Conservation (phyloP, 2,797 vertebrate species). For the Danio aesculapii region DNA sequence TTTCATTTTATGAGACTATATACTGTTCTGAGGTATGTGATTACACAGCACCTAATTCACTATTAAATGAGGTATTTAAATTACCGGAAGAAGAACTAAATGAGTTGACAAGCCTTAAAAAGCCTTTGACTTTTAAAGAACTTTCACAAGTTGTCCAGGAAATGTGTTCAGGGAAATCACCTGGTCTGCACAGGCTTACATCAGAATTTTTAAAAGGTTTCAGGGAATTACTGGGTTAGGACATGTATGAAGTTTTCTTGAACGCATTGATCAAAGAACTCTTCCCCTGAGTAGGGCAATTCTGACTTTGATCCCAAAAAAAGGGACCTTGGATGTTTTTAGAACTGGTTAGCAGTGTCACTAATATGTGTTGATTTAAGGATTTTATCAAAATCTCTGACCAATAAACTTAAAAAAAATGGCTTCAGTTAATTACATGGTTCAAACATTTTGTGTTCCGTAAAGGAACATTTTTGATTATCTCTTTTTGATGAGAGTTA, state of each 20-base stretch:
- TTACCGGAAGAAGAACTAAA: no score
- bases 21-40: background rate
- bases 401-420: background rate
- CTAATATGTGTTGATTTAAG: background rate
- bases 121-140: background rate
- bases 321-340: background rate
- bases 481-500: background rate
- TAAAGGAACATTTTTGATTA: background rate
- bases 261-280: background rate
- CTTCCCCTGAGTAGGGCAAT: background rate
- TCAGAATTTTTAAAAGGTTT: background rate
- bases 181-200: background rate
- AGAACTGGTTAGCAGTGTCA: background rate
- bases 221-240: background rate
- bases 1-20: background rate
- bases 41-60: background rate
- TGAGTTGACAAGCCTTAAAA: background rate
- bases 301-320: background rate
- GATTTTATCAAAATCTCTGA: slow-evolving; percentile 15
- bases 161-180: background rate
- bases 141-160: background rate
- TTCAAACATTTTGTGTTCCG: slow-evolving; percentile 12
- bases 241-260: background rate
- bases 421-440: background rate
- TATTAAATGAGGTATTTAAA: background rate